Conservation (phyloP, 2,888 invertebrate genomes). For the Caenorhabditis sulstoni region DNA sequence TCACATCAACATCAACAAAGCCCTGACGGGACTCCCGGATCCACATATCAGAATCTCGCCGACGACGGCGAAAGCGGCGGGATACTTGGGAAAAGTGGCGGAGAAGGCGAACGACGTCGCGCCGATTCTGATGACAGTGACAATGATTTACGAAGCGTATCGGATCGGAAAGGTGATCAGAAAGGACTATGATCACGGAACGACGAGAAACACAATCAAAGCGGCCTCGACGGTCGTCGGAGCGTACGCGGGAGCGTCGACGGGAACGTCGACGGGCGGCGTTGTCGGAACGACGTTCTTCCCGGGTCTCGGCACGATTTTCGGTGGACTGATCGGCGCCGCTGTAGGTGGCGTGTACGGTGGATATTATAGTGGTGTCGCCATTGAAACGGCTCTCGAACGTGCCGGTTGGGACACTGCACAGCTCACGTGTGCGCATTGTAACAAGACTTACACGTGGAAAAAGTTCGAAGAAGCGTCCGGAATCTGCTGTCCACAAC, state of each 20-base stretch:
- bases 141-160: slow-evolving; percentile 11
- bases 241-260: background rate
- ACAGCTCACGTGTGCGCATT: background rate
- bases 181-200: slow-evolving; percentile 24
- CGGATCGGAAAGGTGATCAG: slow-evolving; percentile 4
- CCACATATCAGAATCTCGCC: slow-evolving; percentile 25
- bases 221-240: background rate
- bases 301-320: slow-evolving; percentile 29
- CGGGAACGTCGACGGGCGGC: background rate
- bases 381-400: slow-evolving; percentile 3
- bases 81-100: slow-evolving; percentile 12
- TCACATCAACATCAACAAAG: slow-evolving; percentile 24
- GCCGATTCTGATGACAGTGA: background rate
- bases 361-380: slow-evolving; percentile 12
- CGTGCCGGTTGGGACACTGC: slow-evolving; percentile 15
- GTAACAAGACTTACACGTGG: slow-evolving; percentile 13
- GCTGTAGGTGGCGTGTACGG: background rate
- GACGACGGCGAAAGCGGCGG: slow-evolving; percentile 7
- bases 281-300: slow-evolving; percentile 3
- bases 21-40: slow-evolving; percentile 4
- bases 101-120: slow-evolving; percentile 21
- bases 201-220: slow-evolving; percentile 19
- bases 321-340: slow-evolving; percentile 16
- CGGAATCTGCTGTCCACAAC: background rate
- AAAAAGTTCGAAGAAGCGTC: slow-evolving; percentile 2